Percentiles rank a stretch among this genome's conserved stretches.
Evolutionary conservation across 1,140 invertebrate genomes (phyloP).

Genomic region (Euglossa dilemma): DNA sequence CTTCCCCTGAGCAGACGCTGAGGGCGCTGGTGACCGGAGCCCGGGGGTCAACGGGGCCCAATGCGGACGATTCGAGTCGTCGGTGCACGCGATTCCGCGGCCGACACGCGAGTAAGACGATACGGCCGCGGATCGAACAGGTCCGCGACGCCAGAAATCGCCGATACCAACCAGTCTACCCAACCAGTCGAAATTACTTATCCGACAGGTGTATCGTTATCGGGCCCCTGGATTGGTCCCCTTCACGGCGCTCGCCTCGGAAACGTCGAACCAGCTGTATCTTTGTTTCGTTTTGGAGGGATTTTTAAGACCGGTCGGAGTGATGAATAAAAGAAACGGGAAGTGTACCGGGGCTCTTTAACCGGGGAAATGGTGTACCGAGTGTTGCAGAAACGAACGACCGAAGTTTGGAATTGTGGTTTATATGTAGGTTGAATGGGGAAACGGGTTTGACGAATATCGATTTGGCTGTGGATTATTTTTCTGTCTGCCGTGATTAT

Average conservation of each 20-base stretch:
- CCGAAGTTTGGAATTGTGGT: too few species aligned
- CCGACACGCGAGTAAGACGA: background rate
- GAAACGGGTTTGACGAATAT: too few species aligned
- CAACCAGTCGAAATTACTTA: conserved; percentile 23
- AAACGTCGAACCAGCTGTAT: too few species aligned
- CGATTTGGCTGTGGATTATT: too few species aligned
- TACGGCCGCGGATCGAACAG: background rate
- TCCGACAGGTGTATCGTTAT: conserved; percentile 23
- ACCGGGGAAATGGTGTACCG: too few species aligned
- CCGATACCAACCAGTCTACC: background rate
- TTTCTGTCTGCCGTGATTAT: too few species aligned
- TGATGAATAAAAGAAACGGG: too few species aligned
- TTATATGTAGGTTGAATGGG: too few species aligned
- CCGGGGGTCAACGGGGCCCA: conserved; percentile 1
- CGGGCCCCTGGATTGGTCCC: background rate
- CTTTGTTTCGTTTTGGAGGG: too few species aligned
- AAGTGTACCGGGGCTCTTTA: too few species aligned
- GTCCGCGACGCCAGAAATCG: background rate
- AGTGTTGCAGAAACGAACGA: too few species aligned
- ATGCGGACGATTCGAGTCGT: conserved; percentile 5
- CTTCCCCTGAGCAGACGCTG: conserved; percentile 4
- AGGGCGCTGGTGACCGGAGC: background rate
- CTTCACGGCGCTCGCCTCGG: background rate
- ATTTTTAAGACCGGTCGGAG: too few species aligned
- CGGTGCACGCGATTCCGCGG: background rate